phyloP scores from a whole-genome alignment of 2,113 vertebrate species.

The Psettodes erumei region DNA sequence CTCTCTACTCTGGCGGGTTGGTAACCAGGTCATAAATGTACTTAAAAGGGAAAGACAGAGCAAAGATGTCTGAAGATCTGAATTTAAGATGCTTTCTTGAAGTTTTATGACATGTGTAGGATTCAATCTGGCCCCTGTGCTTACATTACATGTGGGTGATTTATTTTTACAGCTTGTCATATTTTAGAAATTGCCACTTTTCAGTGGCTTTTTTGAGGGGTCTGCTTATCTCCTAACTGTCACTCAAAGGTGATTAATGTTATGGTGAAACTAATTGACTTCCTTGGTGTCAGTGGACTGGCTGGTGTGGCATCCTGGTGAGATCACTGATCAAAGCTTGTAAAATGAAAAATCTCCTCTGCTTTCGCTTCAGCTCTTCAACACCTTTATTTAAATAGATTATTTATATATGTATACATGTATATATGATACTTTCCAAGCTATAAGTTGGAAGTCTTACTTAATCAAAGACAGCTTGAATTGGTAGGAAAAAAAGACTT shows the following conservation, averaged over 20 bases:
- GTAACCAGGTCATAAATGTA: conserved; percentile 29
- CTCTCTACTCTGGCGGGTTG: background rate
- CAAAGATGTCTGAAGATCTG: conserved; percentile 34
- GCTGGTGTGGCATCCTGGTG: conserved; percentile 41
- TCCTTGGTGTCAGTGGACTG: conserved; percentile 37
- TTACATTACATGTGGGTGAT: conserved; percentile 53
- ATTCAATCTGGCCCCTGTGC: conserved; percentile 38
- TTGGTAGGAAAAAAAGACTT: conserved; percentile 25
- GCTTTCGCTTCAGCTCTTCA: conserved; percentile 1
- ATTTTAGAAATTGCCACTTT: conserved; percentile 52
- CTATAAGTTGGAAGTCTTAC: background rate
- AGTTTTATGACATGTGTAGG: conserved; percentile 41
- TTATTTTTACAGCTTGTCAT: conserved; percentile 61
- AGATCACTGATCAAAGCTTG: conserved; percentile 44
- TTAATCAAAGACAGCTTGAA: conserved; percentile 39
- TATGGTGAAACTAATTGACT: conserved; percentile 57
- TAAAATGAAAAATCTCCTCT: background rate
- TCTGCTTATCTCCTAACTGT: conserved; percentile 54
- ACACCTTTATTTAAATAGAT: background rate
- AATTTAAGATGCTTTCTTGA: conserved; percentile 34
- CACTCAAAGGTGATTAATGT: conserved; percentile 61
- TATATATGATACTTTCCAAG: too few species aligned
- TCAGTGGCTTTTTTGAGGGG: conserved; percentile 18
- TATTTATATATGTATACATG: too few species aligned
- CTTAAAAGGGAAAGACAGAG: background rate